phyloP scores from a whole-genome alignment of 2,888 invertebrate genomes.

The Netelia fuscicornis region DNA sequence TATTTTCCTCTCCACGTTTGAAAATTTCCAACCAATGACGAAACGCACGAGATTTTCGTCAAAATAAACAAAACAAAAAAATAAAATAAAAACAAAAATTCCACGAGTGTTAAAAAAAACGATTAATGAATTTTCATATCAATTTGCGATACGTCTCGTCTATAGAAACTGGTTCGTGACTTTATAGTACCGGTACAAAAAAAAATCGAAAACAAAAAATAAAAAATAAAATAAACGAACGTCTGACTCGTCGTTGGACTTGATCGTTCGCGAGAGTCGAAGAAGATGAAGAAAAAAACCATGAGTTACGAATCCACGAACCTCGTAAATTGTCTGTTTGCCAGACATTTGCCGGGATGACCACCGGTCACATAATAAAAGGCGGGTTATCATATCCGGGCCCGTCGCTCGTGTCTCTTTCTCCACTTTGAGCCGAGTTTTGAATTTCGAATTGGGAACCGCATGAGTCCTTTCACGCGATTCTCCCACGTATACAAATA shows the following conservation, averaged over 20 bases:
- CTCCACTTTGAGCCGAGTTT: too few species aligned
- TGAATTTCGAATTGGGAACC: too few species aligned
- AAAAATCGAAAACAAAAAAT: neutral
- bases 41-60: too few species aligned
- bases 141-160: slow-evolving; percentile 6
- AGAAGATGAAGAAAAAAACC: slow-evolving; percentile 32
- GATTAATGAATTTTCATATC: slow-evolving; percentile 1
- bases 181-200: slow-evolving; percentile 42
- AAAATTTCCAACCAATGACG: too few species aligned
- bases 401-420: too few species aligned
- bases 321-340: slow-evolving; percentile 56
- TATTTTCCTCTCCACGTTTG: too few species aligned
- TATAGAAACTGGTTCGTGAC: slow-evolving; percentile 40
- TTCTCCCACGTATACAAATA: neutral
- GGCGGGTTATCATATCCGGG: neutral
- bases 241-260: slow-evolving; percentile 1
- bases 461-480: too few species aligned
- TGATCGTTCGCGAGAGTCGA: slow-evolving; percentile 16
- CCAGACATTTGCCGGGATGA: slow-evolving; percentile 20
- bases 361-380: slow-evolving; percentile 47
- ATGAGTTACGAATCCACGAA: slow-evolving; percentile 56
- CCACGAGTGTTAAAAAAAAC: too few species aligned
- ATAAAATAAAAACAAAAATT: too few species aligned
- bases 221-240: too few species aligned
- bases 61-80: too few species aligned